phyloP scores from a whole-genome alignment of 2,797 vertebrate genomes.

The Novumbra hubbsi region DNA sequence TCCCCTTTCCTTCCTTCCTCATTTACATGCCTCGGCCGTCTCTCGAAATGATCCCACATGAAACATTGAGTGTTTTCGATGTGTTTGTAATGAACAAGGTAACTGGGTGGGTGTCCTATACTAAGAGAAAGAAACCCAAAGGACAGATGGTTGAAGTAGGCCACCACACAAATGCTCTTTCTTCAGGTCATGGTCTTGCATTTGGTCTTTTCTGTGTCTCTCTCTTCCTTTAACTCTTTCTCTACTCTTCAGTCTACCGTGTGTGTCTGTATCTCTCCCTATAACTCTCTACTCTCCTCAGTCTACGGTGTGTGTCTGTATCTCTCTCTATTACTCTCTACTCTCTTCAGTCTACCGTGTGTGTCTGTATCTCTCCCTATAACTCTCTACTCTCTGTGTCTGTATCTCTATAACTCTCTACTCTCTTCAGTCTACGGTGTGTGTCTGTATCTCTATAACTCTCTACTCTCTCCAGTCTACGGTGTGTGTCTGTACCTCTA shows the following conservation, averaged over 20 bases:
- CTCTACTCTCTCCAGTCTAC: too few species aligned
- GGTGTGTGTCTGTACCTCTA: not conserved
- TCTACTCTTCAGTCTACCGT: too few species aligned
- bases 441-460: too few species aligned
- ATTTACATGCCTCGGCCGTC: too few species aligned
- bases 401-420: too few species aligned
- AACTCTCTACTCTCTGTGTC: too few species aligned
- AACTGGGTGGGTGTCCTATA: not conserved
- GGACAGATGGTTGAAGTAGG: not conserved
- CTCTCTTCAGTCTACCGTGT: too few species aligned
- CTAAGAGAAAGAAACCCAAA: not conserved
- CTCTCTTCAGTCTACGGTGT: too few species aligned
- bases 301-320: too few species aligned
- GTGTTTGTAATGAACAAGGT: not conserved
- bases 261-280: not conserved
- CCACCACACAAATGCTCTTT: not conserved
- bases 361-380: too few species aligned
- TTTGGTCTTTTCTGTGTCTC: not conserved
- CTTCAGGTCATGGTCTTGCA: not conserved
- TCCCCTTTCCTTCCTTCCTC: not conserved
- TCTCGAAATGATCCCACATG: not conserved
- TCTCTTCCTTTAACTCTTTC: not conserved
- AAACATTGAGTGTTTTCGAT: not conserved
- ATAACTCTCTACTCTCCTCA: too few species aligned
- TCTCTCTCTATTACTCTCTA: too few species aligned